Percentiles rank a stretch among this genome's conserved stretches.
Evolutionary conservation across 2,888 invertebrate species (phyloP).

Genomic region (Carcina quercana): DNA sequence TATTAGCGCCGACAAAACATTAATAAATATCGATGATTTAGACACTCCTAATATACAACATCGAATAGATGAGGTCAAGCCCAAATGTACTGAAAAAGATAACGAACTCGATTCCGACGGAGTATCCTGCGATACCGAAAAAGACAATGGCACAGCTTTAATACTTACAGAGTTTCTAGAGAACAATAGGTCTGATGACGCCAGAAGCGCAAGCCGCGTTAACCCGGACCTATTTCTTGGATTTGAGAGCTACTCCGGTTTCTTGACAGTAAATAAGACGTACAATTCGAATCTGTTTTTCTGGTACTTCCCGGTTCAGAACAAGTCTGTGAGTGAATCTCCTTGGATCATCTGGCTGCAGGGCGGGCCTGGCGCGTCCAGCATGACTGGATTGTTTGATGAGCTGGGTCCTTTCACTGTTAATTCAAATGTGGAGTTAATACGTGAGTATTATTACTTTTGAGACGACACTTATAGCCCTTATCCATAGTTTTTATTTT

Average conservation of each 20-base stretch:
- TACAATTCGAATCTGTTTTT: conserved; percentile 86
- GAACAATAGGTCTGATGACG: conserved; percentile 43
- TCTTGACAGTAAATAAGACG: conserved; percentile 81
- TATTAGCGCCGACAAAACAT: no score
- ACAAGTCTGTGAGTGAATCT: conserved; percentile 46
- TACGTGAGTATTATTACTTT: conserved; percentile 32
- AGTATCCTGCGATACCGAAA: conserved; percentile 1
- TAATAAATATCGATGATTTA: no score
- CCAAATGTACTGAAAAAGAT: conserved; percentile 1
- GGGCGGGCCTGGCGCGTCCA: conserved; percentile 89
- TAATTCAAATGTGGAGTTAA: conserved; percentile 21
- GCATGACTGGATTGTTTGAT: conserved; percentile 60
- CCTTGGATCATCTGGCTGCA: conserved; percentile 93
- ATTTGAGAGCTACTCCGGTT: conserved; percentile 67
- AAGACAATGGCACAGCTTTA: conserved; percentile 40
- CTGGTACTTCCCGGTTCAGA: conserved; percentile 83
- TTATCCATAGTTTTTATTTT: no score
- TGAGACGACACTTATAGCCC: no score
- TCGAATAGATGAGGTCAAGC: no score
- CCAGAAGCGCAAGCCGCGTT: conserved; percentile 40
- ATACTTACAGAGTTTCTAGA: conserved; percentile 53
- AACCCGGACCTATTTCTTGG: conserved; percentile 42
- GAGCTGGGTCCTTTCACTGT: conserved; percentile 55
- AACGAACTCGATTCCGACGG: conserved; percentile 7
- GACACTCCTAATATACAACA: no score